Conservation (phyloP, 2,113 vertebrate genomes). For the Gasterosteus aculeatus region DNA sequence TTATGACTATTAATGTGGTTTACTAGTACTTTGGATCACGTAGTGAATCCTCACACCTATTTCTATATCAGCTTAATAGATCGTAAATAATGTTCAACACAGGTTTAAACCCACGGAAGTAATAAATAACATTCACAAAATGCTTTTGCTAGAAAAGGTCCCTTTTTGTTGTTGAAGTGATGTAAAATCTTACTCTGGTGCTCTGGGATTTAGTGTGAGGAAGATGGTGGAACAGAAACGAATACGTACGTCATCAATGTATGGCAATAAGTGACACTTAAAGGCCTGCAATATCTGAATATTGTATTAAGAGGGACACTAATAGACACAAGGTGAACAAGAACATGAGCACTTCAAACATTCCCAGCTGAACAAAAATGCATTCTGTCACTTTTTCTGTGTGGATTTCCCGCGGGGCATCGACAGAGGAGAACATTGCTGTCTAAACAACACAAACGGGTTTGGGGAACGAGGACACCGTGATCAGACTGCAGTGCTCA, state of each 20-base stretch:
- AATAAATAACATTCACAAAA: not conserved
- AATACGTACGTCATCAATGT: not conserved
- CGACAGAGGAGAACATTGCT: slow-evolving; percentile 11
- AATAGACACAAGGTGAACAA: not conserved
- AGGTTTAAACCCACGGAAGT: not conserved
- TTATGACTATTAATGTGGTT: not conserved
- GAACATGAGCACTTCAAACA: slow-evolving; percentile 7
- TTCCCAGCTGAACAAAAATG: slow-evolving; percentile 15
- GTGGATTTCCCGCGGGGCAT: not conserved
- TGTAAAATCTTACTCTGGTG: slow-evolving; percentile 12
- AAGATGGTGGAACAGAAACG: not conserved
- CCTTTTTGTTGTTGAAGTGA: slow-evolving; percentile 11
- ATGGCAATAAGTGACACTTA: not conserved
- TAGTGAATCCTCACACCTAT: slow-evolving; percentile 4
- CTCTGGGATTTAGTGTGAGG: not conserved
- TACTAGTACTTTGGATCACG: not conserved
- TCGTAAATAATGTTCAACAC: not conserved
- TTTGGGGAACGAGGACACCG: slow-evolving; percentile 4
- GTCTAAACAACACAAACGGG: slow-evolving; percentile 16
- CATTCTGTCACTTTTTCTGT: not conserved
- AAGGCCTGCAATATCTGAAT: not conserved
- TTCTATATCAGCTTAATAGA: not conserved
- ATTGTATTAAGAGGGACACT: not conserved
- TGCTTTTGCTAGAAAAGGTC: not conserved
- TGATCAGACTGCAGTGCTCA: slow-evolving; percentile 3